Evolutionary conservation across 2,113 vertebrate genomes (phyloP).

Genomic region (human): GRCh38 chr12:66353001-66353500

Average conservation of each 20-base stretch:
- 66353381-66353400: background rate
- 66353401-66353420: slow-evolving; percentile 86
- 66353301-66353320: background rate
- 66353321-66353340: background rate
- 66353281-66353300: background rate
- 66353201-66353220: background rate
- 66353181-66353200: background rate
- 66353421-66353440: slow-evolving; percentile 94
- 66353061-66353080: background rate
- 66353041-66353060: background rate
- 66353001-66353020: background rate
- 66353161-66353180: background rate
- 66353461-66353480: slow-evolving; percentile 93
- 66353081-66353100: background rate
- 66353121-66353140: background rate
- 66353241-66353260: background rate
- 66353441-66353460: slow-evolving; percentile 92
- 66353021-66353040: background rate
- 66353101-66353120: background rate
- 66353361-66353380: rapidly evolving
- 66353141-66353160: background rate
- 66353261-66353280: background rate
- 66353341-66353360: background rate
- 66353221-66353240: background rate
- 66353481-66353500: slow-evolving; percentile 98